Percentiles rank a stretch among this genome's conserved stretches.
These are phyloP conservation scores for Actinemys pallida DNA, from an alignment of 2,113 vertebrate genomes.

Conservation along the genomic window DNA sequence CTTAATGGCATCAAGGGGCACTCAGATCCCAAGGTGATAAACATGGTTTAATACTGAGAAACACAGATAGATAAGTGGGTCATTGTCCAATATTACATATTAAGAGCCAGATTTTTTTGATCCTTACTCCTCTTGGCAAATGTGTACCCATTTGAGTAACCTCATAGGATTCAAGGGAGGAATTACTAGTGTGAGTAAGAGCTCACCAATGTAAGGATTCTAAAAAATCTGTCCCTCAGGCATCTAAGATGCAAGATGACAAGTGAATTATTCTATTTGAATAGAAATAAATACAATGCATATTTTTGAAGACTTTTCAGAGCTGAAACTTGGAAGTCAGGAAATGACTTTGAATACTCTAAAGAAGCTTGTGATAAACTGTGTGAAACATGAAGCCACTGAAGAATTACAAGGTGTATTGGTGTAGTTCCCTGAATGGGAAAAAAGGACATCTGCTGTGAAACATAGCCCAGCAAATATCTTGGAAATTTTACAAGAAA, in stretches of 20 bases:
- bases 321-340: not conserved
- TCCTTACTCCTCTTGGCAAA: not conserved
- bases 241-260: not conserved
- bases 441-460: not conserved
- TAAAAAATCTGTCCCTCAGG: not conserved
- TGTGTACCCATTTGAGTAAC: not conserved
- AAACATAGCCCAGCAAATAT: not conserved
- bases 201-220: not conserved
- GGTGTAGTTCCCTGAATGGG: not conserved
- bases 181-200: not conserved
- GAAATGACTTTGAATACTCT: not conserved
- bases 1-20: not conserved
- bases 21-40: not conserved
- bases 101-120: not conserved
- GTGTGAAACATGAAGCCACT: rapidly evolving
- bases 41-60: not conserved
- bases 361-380: not conserved
- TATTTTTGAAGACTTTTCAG: not conserved
- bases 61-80: not conserved
- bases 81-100: not conserved
- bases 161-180: not conserved
- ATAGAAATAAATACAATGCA: not conserved
- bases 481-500: slow-evolving; percentile 29
- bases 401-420: not conserved
- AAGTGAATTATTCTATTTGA: not conserved